phyloP scores from a whole-genome alignment of 1,140 invertebrate genomes.

The Zaprionus vittiger region DNA sequence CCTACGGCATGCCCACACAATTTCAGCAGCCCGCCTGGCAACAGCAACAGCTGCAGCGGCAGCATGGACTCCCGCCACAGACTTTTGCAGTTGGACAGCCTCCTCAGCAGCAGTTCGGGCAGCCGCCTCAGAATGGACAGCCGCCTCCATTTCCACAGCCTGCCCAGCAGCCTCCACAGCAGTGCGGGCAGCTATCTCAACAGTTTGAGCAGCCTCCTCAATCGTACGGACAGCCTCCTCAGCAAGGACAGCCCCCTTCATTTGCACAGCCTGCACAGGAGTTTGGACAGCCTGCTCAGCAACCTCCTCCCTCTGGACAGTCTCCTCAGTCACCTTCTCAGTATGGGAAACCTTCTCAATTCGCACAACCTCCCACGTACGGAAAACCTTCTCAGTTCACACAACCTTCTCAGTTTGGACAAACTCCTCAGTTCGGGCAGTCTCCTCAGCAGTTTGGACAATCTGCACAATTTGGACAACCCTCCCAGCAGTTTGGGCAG shows the following conservation, averaged over 20 bases:
- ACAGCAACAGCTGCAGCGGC: slow-evolving; percentile 10
- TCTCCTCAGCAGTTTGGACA: not conserved
- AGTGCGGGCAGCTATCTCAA: not conserved
- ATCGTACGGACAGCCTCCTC: not conserved
- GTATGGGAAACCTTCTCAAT: not conserved
- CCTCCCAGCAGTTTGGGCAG: not conserved
- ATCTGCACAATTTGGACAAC: not conserved
- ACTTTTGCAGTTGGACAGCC: not conserved
- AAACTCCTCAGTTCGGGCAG: not conserved
- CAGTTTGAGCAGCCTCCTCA: not conserved
- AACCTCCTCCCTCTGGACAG: not conserved
- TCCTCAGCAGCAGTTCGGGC: not conserved
- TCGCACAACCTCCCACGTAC: not conserved
- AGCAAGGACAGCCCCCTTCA: not conserved
- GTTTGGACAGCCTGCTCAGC: not conserved
- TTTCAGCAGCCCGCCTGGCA: slow-evolving; percentile 21
- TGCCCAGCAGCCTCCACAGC: not conserved
- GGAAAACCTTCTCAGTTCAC: not conserved
- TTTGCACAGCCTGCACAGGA: not conserved
- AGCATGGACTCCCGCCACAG: not conserved
- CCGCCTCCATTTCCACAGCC: not conserved
- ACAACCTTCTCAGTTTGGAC: not conserved
- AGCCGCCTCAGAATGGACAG: not conserved
- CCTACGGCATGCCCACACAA: slow-evolving; percentile 20
- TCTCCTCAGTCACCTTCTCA: not conserved